Percentiles rank a stretch among this genome's conserved stretches.
These are phyloP conservation scores for Nycteola revayana DNA, from an alignment of 2,888 invertebrate genomes.

Conservation along the genomic window DNA sequence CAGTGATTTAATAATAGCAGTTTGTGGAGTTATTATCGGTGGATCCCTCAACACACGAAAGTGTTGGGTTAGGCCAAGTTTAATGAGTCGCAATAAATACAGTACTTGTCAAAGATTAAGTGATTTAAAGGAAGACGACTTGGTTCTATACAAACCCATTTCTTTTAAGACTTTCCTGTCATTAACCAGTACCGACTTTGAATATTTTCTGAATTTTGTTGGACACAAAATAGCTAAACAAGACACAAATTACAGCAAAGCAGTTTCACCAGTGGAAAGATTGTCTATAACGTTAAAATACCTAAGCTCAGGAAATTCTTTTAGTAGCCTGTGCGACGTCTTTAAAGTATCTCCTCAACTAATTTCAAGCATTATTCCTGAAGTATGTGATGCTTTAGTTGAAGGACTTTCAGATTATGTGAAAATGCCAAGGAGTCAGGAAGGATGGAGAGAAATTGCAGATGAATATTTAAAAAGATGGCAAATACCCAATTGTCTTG, in stretches of 20 bases:
- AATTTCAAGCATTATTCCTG: constrained; percentile 14
- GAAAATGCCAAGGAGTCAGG: constrained; percentile 1
- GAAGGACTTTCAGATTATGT: constrained; percentile 4
- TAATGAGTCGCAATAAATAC: constrained; percentile 15
- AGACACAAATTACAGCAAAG: constrained; percentile 12
- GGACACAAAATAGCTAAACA: constrained; percentile 12
- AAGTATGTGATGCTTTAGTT: constrained; percentile 10
- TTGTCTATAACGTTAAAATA: constrained; percentile 12
- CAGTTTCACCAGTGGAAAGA: constrained; percentile 10
- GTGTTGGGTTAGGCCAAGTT: constrained; percentile 9
- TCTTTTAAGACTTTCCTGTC: constrained; percentile 11
- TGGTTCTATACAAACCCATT: constrained; percentile 8
- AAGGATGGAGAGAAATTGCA: constrained; percentile 5
- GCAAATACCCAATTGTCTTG: constrained; percentile 12
- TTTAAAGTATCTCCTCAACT: constrained; percentile 17
- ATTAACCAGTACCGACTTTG: constrained; percentile 12
- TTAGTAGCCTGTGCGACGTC: constrained; percentile 7
- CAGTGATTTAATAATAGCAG: constrained; percentile 12
- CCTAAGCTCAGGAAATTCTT: constrained; percentile 9
- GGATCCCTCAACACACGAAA: constrained; percentile 13
- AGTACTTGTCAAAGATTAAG: constrained; percentile 7
- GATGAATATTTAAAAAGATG: constrained; percentile 9
- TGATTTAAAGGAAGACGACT: constrained; percentile 10
- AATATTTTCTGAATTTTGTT: constrained; percentile 13
- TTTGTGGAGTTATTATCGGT: constrained; percentile 13